A percentile compares a stretch with the other conserved stretches of the same genome.
Conservation (phyloP, 2,797 vertebrate genomes). For the Myiotriccus ornatus region DNA sequence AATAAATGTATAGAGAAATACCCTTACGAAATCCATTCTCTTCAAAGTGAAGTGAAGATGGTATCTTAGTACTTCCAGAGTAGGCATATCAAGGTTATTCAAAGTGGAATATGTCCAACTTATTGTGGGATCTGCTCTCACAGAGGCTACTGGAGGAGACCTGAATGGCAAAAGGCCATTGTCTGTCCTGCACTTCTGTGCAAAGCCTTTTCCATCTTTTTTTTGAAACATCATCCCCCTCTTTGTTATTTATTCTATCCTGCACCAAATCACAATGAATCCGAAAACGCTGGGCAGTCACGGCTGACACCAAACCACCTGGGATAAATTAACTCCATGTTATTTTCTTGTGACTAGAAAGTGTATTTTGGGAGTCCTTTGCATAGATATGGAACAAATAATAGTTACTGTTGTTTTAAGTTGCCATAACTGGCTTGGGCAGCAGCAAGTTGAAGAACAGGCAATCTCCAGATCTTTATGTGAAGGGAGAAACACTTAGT, state of each 20-base stretch:
- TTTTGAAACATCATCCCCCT: fast-evolving
- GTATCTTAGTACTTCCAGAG: background rate
- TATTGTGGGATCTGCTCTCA: background rate
- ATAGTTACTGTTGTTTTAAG: background rate
- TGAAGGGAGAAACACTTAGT: background rate
- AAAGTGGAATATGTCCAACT: background rate
- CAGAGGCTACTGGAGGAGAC: background rate
- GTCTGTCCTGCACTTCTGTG: background rate
- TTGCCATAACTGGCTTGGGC: background rate
- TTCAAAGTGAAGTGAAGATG: background rate
- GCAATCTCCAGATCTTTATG: background rate
- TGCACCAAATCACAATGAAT: background rate
- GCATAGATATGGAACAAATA: background rate
- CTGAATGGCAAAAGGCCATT: background rate
- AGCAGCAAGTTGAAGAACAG: background rate
- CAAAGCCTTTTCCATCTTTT: background rate
- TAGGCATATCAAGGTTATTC: background rate
- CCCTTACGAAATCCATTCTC: background rate
- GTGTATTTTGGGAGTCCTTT: background rate
- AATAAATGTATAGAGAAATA: background rate
- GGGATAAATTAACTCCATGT: background rate
- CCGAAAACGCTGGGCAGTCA: background rate
- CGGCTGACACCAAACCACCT: background rate
- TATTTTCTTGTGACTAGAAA: background rate
- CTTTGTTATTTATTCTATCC: background rate